Evolutionary conservation across 2,113 vertebrate genomes (phyloP), one percentile per base, ranked within the genome.

Genomic region (Merops nubicus): DNA sequence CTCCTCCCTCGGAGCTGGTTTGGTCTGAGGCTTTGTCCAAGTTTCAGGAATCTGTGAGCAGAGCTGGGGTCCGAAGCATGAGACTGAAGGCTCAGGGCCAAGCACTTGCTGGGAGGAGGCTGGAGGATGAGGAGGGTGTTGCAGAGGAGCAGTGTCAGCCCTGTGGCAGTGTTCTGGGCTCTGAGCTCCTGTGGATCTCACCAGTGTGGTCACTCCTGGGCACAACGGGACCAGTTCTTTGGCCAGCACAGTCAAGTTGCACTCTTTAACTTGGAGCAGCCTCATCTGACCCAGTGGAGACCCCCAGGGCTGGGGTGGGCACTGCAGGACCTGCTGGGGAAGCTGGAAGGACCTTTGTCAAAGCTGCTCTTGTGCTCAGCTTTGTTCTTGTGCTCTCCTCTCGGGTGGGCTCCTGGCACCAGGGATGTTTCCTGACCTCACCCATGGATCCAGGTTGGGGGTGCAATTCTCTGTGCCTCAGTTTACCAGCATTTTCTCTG

Each of bases 251-350:
- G 94, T 51, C 56, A 48, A 73, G 83, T 45, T 43, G 59, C 11
- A 15, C 67, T 16, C 23, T 91, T 75, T 86, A 6, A 6, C 22
- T 84, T 70, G 93, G 88, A 70, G 85, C 34, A 29, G 84, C 96
- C 94, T 65, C 28, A 54, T 29, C 68, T 34, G 38, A 26, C 60
- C 60, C 75, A 8, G 47, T 7, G 4, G 22, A 17, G 70, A 31
- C 40, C 62, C n/a, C 3, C 7, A 5, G 82, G 69, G 56, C 91
- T 51, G 67, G 81, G 73, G 36, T 43, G 81, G 88, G 8, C 42
- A 0, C 84, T 86, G 40, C 82, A 36, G 45, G 23, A 12, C 11
- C 74, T 84, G 16, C 84, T 74, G 60, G 31, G 88, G 60, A 18
- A 54, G 88, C 22, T 38, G 29, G 74, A 23, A 68, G 19, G 60